These are phyloP conservation scores for Gymnosoma rotundatum DNA, from an alignment of 2,888 invertebrate genomes.

Conservation along the genomic window DNA sequence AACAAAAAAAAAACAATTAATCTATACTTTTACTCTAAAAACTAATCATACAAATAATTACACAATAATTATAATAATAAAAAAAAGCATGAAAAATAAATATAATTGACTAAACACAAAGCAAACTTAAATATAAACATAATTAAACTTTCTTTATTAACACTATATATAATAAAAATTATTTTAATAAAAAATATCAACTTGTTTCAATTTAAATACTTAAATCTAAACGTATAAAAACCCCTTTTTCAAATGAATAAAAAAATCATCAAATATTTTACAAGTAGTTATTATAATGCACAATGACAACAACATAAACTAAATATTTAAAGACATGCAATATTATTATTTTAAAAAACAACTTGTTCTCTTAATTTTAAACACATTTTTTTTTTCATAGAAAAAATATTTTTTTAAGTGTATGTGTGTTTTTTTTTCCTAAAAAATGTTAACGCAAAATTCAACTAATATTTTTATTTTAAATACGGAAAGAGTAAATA, in stretches of 20 bases:
- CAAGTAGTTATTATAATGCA: slow-evolving; percentile 62
- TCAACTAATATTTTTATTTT: neutral
- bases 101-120: slow-evolving; percentile 45
- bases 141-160: slow-evolving; percentile 35
- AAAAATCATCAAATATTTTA: slow-evolving; percentile 60
- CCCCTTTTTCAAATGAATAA: slow-evolving; percentile 19
- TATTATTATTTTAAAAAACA: slow-evolving; percentile 36
- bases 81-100: slow-evolving; percentile 30
- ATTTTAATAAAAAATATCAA: slow-evolving; percentile 40
- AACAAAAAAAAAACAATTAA: slow-evolving; percentile 23
- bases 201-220: slow-evolving; percentile 22
- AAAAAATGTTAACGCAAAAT: neutral
- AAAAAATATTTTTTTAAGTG: slow-evolving; percentile 39
- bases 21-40: neutral
- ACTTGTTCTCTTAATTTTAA: slow-evolving; percentile 22
- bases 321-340: slow-evolving; percentile 59
- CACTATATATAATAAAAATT: slow-evolving; percentile 23
- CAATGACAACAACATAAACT: slow-evolving; percentile 34
- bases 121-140: slow-evolving; percentile 11
- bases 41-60: slow-evolving; percentile 14
- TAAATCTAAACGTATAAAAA: slow-evolving; percentile 40
- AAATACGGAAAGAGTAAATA: slow-evolving; percentile 61
- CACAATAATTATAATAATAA: slow-evolving; percentile 2
- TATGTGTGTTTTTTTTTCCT: neutral
- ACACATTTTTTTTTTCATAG: slow-evolving; percentile 57